Base-by-base conservation (phyloP, 1,140 invertebrate species). In the Zaprionus africanus region DNA sequence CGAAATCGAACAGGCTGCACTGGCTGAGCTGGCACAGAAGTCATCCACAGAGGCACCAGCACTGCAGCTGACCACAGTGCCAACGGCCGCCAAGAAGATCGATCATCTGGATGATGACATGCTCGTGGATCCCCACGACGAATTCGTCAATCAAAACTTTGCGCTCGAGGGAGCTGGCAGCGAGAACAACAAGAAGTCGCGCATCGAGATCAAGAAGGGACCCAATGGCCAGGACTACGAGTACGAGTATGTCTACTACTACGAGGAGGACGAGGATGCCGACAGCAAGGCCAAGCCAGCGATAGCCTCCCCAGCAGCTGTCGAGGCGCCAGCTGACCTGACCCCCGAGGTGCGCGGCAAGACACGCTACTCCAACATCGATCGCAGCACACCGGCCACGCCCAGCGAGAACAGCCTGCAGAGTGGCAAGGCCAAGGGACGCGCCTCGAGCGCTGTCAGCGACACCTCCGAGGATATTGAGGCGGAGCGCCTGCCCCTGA, bases 171-270 rank as follows among this genome's bases (percentile, higher is more conserved):
- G 83, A 11, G 92, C 92, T 19, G 92, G 91, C 62, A 83, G 82
- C 22, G 92, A 93, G 74, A 92, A 82, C 46, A 93, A 78, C 68
- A 94, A 95, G 81, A 94, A 95, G 41, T 96, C 96, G 1, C 92
- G 95, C 71, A 96, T 96, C 71, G 95, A 97, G 94, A 95, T 97
- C 31, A 97, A 97, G 82, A 97, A 97, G 92, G 97, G 96, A 26
- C 96, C 96, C n/a, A 97, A 97, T 84, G 97, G 97, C 5, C 96
- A 97, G 93, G 97, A 98, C 81, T 97, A 98, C 82, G 97, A 98
- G 92, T 98, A 97, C 90, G 97, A 97, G 91, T 98, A 98, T 79
- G 96, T 97, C 19, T 98, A 98, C 84, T 98, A 98, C 90, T 98
- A 98, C 82, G 97, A 97, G 71, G 96, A 97, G 76, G 96, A 97